These are phyloP conservation scores for Trichopoda pennipes DNA, from an alignment of 2,888 invertebrate species.

Conservation along the genomic window DNA sequence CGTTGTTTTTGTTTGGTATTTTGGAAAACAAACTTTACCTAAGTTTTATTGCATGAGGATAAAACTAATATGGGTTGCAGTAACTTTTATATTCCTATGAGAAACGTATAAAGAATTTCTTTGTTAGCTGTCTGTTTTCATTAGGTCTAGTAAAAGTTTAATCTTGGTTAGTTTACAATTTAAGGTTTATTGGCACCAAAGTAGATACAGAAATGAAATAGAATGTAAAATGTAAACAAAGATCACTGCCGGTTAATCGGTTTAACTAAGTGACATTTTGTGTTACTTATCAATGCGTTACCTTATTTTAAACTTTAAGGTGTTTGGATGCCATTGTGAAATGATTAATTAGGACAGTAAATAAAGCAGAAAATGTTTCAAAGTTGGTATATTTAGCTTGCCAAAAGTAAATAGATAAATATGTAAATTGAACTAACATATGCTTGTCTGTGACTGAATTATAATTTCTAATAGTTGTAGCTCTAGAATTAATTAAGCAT, in stretches of 20 bases:
- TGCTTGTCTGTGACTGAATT: too few relatives aligned
- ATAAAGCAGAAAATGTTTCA: too few relatives aligned
- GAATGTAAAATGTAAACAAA: background rate
- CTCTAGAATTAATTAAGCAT: too few relatives aligned
- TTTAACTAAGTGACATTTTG: background rate
- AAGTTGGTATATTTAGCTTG: too few relatives aligned
- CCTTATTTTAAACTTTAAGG: too few relatives aligned
- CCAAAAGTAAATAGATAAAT: too few relatives aligned
- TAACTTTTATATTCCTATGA: conserved; percentile 31
- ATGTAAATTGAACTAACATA: too few relatives aligned
- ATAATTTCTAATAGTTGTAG: too few relatives aligned
- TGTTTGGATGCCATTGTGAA: too few relatives aligned
- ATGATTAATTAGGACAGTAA: too few relatives aligned
- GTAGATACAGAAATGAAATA: background rate
- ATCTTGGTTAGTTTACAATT: conserved; percentile 23
- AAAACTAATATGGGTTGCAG: background rate
- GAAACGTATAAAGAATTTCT: conserved; percentile 50
- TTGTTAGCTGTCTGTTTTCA: conserved; percentile 63
- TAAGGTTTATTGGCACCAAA: conserved; percentile 13
- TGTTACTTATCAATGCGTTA: background rate
- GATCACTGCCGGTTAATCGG: background rate
- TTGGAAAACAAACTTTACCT: background rate
- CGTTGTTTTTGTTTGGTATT: conserved; percentile 2
- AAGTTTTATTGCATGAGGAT: background rate
- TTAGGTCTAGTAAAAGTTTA: conserved; percentile 51